Base-by-base conservation (phyloP, 2,797 vertebrate species). In the Danionella dracula region DNA sequence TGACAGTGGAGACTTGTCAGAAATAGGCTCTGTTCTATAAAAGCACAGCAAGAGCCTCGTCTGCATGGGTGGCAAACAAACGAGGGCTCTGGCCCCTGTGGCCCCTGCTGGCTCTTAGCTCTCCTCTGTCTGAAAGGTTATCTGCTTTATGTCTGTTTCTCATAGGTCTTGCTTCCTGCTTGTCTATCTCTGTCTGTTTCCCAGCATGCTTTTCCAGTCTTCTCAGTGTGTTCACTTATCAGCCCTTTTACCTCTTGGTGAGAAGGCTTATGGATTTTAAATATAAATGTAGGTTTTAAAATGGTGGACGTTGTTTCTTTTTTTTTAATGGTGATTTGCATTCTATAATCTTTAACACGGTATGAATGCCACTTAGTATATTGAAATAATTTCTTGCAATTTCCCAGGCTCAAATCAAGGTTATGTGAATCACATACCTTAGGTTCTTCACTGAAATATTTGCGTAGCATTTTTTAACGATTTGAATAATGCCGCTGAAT, bases 41-140 rank as follows among this genome's bases (percentile, higher is more conserved):
- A 65, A 65, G 49, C 62, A 55, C 40, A 65, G 15, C 9, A 2
- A 16, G 49, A 44, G 38, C 17, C 19, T 64, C 13, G 8, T 37
- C 50, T 45, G 42, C 42, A 58, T 66, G 46, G 45, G 46, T 62
- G 45, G 42, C 54, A 72, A 68, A 73, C 71, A 42, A 61, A 70
- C 67, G 51, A 73, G 51, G 61, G 61, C 38, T 20, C 53, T 51
- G 54, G 68, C 38, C 42, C 20, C 29, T 37, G 68, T 41, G 48
- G 45, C 53, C 62, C 40, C 61, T 35, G 17, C 31, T 48, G 50
- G 44, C 49, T 32, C 49, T 21, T 16, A 29, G 32, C 42, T 57
- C 41, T 38, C 19, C 34, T 66, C 42, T 13, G 11, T 56, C 42
- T 56, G 31, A 66, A 38, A 66, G 51, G 46, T 66, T 57, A 56